Evolutionary conservation across 2,888 invertebrate genomes (phyloP), one percentile per base, ranked within the genome.

Genomic region (Gandaritis pyraliata): DNA sequence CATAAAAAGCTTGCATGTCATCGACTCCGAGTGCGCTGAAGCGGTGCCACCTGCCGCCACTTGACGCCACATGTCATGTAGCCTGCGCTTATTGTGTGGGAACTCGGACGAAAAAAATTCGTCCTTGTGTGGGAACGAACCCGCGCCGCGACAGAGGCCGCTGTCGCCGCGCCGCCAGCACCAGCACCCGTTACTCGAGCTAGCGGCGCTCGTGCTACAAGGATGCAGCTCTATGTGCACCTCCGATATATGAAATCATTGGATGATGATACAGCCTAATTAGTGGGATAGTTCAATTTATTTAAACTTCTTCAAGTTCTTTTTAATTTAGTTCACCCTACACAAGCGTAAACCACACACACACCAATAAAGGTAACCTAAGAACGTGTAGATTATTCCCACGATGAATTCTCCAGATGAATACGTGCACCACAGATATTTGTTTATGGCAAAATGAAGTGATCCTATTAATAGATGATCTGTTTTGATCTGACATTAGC

Each of bases 61-160:
- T 83, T 70, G 78, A 80, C 65, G 58, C 69, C 84, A 83, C 80
- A 80, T 83, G 83, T 64, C 80, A 80, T 83, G 83, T 64, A 52
- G 46, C 45, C 41, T n/a, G 49, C 47, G 57, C 57, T 43, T 36
- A 36, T 46, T 52, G 38, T 58, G 58, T 58, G 58, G 58, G 58
- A 58, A 58, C 38, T 12, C 50, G n/a, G 6, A 15, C 39, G 13
- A n/a, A n/a, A n/a, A n/a, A n/a, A n/a, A n/a, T n/a, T n/a, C n/a
- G n/a, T n/a, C n/a, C n/a, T n/a, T n/a, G n/a, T n/a, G n/a, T n/a
- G n/a, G n/a, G n/a, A n/a, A n/a, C 2, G 30, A 10, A 2, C 30
- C 5, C 5, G 30, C 8, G 12, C 30, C 33, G 10, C 55, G 18
- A 1, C 41, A 41, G 8, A 11, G 13, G n/a, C 47, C 23, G 11